These are phyloP conservation scores for Pachyuromys duprasi DNA, from an alignment of 2,797 vertebrate species.

Conservation along the genomic window DNA sequence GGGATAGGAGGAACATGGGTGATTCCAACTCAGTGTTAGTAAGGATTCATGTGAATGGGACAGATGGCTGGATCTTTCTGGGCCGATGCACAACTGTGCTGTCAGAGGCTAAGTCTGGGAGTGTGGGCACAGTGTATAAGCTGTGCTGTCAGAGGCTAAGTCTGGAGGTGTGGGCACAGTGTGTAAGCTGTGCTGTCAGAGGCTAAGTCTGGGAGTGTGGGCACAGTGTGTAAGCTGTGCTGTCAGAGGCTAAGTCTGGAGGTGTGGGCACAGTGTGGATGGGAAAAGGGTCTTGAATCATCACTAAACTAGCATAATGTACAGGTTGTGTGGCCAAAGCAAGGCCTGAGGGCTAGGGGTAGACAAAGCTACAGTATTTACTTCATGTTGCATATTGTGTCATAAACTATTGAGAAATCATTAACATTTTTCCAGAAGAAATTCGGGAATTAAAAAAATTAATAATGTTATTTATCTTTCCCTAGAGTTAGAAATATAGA, in stretches of 20 bases:
- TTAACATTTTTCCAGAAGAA: constrained; percentile 34
- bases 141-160: too few relatives aligned
- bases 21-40: background rate
- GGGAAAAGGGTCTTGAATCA: background rate
- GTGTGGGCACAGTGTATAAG: too few relatives aligned
- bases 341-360: background rate
- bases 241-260: background rate
- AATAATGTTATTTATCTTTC: background rate
- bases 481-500: background rate
- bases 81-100: too few relatives aligned
- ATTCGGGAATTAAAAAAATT: constrained; percentile 46
- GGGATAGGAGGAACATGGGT: background rate
- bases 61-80: background rate
- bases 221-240: too few relatives aligned
- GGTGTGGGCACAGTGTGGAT: background rate
- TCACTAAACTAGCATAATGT: background rate
- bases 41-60: background rate
- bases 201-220: background rate
- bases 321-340: background rate
- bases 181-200: too few relatives aligned
- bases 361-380: background rate
- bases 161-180: background rate
- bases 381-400: background rate
- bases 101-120: too few relatives aligned
- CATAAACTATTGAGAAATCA: constrained; percentile 20